Base-by-base conservation (phyloP, 1,140 invertebrate species). In the Ridgeia piscesae region DNA sequence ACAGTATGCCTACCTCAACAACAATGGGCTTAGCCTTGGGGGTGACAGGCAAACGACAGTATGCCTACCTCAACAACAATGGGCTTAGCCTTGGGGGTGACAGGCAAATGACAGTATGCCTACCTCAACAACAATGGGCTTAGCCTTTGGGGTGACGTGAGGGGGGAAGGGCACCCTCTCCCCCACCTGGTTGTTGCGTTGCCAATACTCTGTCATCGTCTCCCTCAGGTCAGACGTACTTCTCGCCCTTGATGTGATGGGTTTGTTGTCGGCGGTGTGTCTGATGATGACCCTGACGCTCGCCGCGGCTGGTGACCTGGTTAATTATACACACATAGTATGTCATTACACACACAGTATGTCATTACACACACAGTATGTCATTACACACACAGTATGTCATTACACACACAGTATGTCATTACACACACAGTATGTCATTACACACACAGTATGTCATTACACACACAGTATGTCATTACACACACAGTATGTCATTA, bases 61-160 rank as follows among this genome's bases (percentile, higher is more conserved):
- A 4, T 42, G 42, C 42, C 42, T 42, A 42, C 11, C 42, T 42
- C 42, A 4, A 42, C 4, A 11, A 42, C 42, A 42, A 11, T 42
- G 42, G 42, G 11, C 11, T 42, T 42, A 42, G 42, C 42, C 42
- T 6, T 11, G 42, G 42, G 42, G 42, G 42, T 42, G 42, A 42
- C 42, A 42, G 42, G 11, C 11, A 90, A 90, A 90, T 0, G 58
- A 77, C 14, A 77, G 58, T 77, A n/a, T 34, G 91, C 91, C 88
- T 92, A 95, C 94, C 94, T 95, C 94, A 4, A 94, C 93, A 17
- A 94, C 94, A 93, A 94, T 93, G 50, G 94, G 94, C 34, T 94
- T 92, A 35, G 93, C 93, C 11, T 90, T 89, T 6, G 92, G 91
- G 14, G 92, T 89, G 1, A 92, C 92, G 33, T 92, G 94, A 0